These are phyloP conservation scores for Capreolus pygargus DNA, from an alignment of 2,113 vertebrate genomes.

Conservation along the genomic window DNA sequence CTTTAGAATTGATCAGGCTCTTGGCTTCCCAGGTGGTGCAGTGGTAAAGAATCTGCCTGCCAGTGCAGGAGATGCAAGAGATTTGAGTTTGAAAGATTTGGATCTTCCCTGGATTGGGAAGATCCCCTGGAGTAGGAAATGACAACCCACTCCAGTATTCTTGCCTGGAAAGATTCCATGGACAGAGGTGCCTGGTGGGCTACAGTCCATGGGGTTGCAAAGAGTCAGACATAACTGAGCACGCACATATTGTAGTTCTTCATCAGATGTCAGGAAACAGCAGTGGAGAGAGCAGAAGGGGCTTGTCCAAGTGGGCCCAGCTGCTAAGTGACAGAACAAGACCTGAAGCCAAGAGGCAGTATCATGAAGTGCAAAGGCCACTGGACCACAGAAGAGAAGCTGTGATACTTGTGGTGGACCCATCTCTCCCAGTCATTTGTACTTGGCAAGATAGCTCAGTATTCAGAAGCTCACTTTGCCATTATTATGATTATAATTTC, in stretches of 20 bases:
- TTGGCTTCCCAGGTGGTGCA: neutral
- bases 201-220: neutral
- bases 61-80: rapidly evolving
- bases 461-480: neutral
- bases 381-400: neutral
- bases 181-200: neutral
- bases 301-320: neutral
- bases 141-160: neutral
- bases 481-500: neutral
- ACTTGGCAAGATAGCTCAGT: neutral
- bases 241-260: neutral
- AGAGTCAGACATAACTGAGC: neutral
- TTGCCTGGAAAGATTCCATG: neutral
- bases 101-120: neutral
- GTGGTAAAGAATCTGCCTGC: neutral
- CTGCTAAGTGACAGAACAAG: neutral
- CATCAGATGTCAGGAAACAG: neutral
- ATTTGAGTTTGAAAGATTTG: neutral
- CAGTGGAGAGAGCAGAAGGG: neutral
- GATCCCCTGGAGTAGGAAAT: neutral
- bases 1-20: neutral
- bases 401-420: neutral
- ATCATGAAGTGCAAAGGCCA: neutral
- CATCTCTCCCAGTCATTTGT: neutral
- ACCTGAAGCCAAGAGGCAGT: neutral